These are phyloP conservation scores for Napeogenes inachia DNA, from an alignment of 2,888 invertebrate species.

Conservation along the genomic window DNA sequence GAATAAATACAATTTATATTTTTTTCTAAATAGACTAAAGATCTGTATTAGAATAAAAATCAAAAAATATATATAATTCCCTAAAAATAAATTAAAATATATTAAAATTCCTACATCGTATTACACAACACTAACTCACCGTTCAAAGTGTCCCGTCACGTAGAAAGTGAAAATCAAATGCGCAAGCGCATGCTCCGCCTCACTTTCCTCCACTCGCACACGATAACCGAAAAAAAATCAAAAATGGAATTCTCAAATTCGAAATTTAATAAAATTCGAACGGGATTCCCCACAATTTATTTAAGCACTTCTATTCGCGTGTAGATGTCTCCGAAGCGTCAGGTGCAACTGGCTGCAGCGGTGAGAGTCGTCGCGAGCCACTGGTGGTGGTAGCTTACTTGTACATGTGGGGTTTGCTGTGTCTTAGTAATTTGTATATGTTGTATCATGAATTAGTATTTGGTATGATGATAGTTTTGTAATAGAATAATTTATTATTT, in stretches of 20 bases:
- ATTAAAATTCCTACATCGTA: slow-evolving; percentile 37
- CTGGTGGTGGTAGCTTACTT: slow-evolving; percentile 33
- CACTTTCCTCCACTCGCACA: slow-evolving; percentile 62
- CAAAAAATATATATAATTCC: no score
- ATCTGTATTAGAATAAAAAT: no score
- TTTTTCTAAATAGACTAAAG: no score
- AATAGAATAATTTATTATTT: no score
- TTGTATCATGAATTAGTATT: no score
- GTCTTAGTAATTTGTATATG: background rate
- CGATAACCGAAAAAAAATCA: slow-evolving; percentile 18
- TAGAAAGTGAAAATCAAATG: slow-evolving; percentile 70
- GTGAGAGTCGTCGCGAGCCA: slow-evolving; percentile 28
- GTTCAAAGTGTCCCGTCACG: slow-evolving; percentile 56
- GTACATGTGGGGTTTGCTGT: slow-evolving; percentile 3
- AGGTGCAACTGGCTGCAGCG: slow-evolving; percentile 50
- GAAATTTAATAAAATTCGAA: slow-evolving; percentile 39
- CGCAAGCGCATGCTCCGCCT: slow-evolving; percentile 57
- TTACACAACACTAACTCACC: slow-evolving; percentile 51
- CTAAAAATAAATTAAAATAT: background rate
- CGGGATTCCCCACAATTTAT: slow-evolving; percentile 36
- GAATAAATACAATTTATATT: no score
- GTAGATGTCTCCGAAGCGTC: slow-evolving; percentile 39
- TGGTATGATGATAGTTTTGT: no score
- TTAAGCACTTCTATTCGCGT: background rate
- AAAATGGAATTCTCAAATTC: slow-evolving; percentile 16